A percentile compares a stretch with the other conserved stretches of the same genome.
Evolutionary conservation across 2,113 vertebrate genomes (phyloP).

Genomic region (Sarotherodon lohbergeri): DNA sequence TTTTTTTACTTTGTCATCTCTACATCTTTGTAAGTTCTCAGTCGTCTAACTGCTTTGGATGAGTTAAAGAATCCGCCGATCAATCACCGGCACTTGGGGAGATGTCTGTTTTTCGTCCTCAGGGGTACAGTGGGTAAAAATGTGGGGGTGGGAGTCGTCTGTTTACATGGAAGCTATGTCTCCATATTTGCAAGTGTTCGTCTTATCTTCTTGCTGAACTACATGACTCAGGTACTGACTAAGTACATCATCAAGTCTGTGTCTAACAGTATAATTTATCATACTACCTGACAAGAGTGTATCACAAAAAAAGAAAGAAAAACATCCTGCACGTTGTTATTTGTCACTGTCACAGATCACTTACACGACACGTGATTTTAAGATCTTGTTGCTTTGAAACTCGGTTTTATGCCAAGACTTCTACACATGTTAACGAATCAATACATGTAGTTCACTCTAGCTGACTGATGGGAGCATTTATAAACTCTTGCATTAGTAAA

Average conservation of each 20-base stretch:
- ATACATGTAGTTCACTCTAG: constrained; percentile 6
- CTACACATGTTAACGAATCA: not conserved
- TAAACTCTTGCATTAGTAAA: not conserved
- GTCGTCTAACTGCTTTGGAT: not conserved
- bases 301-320: not conserved
- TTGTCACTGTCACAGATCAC: not conserved
- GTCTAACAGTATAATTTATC: not conserved
- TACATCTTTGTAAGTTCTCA: not conserved
- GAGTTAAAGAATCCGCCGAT: not conserved
- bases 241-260: not conserved
- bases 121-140: not conserved
- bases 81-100: constrained; percentile 11
- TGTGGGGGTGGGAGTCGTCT: constrained; percentile 30
- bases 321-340: not conserved
- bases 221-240: constrained; percentile 30
- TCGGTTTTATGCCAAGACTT: not conserved
- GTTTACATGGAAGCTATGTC: constrained; percentile 20
- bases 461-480: not conserved
- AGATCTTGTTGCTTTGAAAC: not conserved
- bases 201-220: not conserved
- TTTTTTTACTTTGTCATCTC: not conserved
- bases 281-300: not conserved
- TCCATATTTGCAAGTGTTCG: not conserved
- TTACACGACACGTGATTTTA: not conserved
- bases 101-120: not conserved